Percentiles rank a stretch among this genome's conserved stretches.
Evolutionary conservation across 2,113 vertebrate genomes (phyloP).

Genomic region (Motacilla tschutschensis): DNA sequence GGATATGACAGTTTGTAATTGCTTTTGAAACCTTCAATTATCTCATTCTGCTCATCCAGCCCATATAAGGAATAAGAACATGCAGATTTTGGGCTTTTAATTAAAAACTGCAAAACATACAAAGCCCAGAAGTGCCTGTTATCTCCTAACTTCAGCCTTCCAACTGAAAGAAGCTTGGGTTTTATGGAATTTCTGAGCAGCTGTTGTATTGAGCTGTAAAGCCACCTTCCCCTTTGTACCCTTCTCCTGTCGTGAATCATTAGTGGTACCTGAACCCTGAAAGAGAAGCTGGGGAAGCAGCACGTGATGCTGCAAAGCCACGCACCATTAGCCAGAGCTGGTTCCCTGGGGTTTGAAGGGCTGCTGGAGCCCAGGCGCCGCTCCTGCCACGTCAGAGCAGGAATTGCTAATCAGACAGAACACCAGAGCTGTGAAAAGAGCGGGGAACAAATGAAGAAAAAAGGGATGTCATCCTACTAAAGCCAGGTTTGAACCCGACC

Average conservation of each 20-base stretch:
- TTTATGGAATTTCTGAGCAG: neutral
- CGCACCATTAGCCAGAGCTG: conserved; percentile 38
- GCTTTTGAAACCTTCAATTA: conserved; percentile 33
- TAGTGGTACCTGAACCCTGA: neutral
- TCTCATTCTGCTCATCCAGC: neutral
- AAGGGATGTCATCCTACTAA: neutral
- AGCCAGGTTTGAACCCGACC: neutral
- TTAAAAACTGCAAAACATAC: neutral
- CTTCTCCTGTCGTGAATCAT: neutral
- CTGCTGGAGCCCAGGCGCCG: neutral
- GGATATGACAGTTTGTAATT: neutral
- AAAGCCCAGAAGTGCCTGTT: neutral
- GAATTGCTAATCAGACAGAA: conserved; percentile 10
- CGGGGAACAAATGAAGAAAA: neutral
- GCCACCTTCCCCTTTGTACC: neutral
- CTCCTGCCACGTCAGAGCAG: conserved; percentile 11
- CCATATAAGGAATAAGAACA: neutral
- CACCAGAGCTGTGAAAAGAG: neutral
- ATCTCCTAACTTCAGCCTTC: neutral
- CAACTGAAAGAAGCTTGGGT: neutral
- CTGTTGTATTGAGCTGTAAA: neutral
- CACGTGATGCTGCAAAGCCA: conserved; percentile 25
- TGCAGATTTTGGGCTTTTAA: neutral
- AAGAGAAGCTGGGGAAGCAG: neutral
- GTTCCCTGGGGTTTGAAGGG: conserved; percentile 15